phyloP scores from a whole-genome alignment of 2,888 invertebrate genomes.

The Mimumesa dahlbomi region DNA sequence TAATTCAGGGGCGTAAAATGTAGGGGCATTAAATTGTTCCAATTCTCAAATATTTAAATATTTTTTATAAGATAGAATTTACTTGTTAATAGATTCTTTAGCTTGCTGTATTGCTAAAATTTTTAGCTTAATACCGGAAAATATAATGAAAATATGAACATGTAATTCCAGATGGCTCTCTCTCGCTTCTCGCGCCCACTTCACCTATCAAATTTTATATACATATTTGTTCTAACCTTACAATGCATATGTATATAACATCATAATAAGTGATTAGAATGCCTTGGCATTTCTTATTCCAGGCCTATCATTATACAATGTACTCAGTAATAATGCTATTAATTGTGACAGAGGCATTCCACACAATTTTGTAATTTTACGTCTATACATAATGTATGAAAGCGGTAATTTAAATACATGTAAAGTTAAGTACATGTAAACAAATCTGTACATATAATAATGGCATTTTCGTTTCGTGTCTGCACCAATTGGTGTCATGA shows the following conservation, averaged over 20 bases:
- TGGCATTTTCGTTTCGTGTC: slow-evolving; percentile 77
- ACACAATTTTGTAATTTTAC: slow-evolving; percentile 15
- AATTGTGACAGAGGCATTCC: background rate
- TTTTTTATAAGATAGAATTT: too few relatives aligned
- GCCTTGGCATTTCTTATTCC: slow-evolving; percentile 2
- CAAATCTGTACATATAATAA: slow-evolving; percentile 46
- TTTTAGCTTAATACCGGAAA: background rate
- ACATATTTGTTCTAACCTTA: slow-evolving; percentile 26
- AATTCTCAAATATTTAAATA: too few relatives aligned
- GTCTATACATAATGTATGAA: slow-evolving; percentile 1
- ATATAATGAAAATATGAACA: background rate
- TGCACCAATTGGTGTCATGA: slow-evolving; percentile 83
- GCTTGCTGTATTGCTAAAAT: background rate
- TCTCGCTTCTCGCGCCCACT: too few relatives aligned
- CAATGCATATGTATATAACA: slow-evolving; percentile 11
- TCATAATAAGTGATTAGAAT: slow-evolving; percentile 5
- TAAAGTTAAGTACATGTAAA: background rate
- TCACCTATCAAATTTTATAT: slow-evolving; percentile 34
- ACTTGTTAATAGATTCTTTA: too few relatives aligned
- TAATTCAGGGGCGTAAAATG: too few relatives aligned
- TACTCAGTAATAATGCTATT: background rate
- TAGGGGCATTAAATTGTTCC: too few relatives aligned
- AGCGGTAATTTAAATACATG: slow-evolving; percentile 15
- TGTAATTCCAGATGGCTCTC: slow-evolving; percentile 3
- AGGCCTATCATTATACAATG: background rate